Evolutionary conservation across 2,888 invertebrate genomes (phyloP).

Genomic region (Acronicta aceris): DNA sequence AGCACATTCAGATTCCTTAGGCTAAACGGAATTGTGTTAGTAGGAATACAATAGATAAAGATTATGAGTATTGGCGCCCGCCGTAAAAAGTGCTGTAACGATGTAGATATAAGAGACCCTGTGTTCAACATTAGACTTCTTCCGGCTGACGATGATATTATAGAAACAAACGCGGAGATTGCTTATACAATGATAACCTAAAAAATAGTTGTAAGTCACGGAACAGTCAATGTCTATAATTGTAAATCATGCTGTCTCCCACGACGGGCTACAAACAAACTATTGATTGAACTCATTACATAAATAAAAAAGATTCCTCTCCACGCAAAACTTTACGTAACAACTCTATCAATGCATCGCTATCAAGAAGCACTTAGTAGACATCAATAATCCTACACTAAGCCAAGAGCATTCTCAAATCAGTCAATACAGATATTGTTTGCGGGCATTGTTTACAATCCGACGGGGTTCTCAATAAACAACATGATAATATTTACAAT

Average conservation of each 20-base stretch:
- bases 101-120: background rate
- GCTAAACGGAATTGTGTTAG: background rate
- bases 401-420: conserved; percentile 65
- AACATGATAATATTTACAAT: conserved; percentile 69
- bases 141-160: conserved; percentile 28
- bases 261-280: conserved; percentile 33
- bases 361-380: conserved; percentile 45
- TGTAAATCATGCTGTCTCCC: conserved; percentile 42
- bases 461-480: conserved; percentile 65
- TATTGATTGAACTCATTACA: conserved; percentile 47
- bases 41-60: conserved; percentile 9
- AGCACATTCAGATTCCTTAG: background rate
- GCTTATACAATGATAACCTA: conserved; percentile 28
- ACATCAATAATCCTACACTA: conserved; percentile 41
- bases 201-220: conserved; percentile 34
- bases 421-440: conserved; percentile 70
- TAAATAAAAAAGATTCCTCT: conserved; percentile 47
- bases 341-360: conserved; percentile 40
- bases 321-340: conserved; percentile 51
- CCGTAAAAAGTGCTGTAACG: background rate
- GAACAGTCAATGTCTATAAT: conserved; percentile 31
- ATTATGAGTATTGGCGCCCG: conserved; percentile 9
- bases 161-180: conserved; percentile 26
- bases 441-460: conserved; percentile 68
- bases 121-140: conserved; percentile 4